A percentile compares a stretch with the other conserved stretches of the same genome.
Conservation (phyloP, 1,140 invertebrate genomes). For the Calliphora vicina region DNA sequence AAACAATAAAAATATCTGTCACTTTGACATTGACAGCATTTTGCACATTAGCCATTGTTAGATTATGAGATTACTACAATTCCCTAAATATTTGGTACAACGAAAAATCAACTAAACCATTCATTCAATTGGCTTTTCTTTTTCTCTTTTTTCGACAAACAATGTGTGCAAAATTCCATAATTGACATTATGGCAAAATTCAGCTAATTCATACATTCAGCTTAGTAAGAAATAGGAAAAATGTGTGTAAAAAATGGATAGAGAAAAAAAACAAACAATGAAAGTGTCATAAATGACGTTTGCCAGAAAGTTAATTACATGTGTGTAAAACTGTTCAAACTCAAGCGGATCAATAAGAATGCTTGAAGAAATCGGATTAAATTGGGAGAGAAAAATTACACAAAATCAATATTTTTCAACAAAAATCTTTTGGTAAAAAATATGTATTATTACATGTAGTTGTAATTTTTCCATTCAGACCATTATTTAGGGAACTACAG, state of each 20-base stretch:
- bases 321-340: neutral
- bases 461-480: too few species aligned
- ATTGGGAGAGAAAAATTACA: neutral
- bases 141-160: neutral
- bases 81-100: neutral
- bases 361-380: neutral
- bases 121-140: too few species aligned
- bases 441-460: too few species aligned
- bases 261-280: neutral
- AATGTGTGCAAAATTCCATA: conserved; percentile 30
- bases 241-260: neutral
- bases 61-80: neutral
- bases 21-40: neutral
- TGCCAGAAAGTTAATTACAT: conserved; percentile 20
- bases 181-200: conserved; percentile 16
- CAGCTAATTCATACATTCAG: neutral
- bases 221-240: neutral
- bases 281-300: neutral
- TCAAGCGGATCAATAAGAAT: neutral
- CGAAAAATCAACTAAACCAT: neutral
- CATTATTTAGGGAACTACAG: too few species aligned
- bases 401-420: neutral
- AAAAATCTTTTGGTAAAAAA: too few species aligned
- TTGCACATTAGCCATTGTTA: neutral
- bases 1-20: neutral